Evolutionary conservation across 2,888 invertebrate species (phyloP).

Genomic region (Penaeus monodon): DNA sequence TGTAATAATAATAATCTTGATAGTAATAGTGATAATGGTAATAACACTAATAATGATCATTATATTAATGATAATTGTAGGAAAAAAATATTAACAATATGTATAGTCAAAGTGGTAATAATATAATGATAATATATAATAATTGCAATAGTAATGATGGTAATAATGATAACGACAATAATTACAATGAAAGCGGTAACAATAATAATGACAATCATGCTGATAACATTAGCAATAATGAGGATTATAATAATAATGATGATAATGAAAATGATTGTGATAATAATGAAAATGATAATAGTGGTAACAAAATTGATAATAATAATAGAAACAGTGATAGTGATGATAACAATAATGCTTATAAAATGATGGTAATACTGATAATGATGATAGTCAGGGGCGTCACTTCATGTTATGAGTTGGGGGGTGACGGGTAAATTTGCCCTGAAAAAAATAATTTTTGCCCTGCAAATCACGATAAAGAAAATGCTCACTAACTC

Average conservation of each 20-base stretch:
- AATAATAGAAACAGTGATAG: background rate
- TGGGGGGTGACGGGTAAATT: too few relatives aligned
- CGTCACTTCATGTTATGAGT: too few relatives aligned
- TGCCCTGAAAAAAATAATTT: too few relatives aligned
- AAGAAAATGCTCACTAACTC: too few relatives aligned
- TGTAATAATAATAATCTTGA: too few relatives aligned
- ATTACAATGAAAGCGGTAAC: background rate
- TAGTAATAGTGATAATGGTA: too few relatives aligned
- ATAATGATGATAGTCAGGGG: slow-evolving; percentile 13
- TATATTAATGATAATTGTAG: too few relatives aligned
- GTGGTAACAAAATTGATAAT: background rate
- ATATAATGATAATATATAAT: too few relatives aligned
- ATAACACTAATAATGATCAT: too few relatives aligned
- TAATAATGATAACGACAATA: slow-evolving; percentile 9
- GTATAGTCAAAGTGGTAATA: too few relatives aligned
- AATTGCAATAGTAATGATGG: background rate
- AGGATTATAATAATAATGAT: slow-evolving; percentile 9
- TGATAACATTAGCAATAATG: slow-evolving; percentile 14
- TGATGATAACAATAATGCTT: background rate
- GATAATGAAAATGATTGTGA: background rate
- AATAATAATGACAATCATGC: slow-evolving; percentile 5
- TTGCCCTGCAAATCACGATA: too few relatives aligned
- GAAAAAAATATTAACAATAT: too few relatives aligned
- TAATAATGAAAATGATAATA: background rate
- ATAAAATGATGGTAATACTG: background rate